A percentile compares a stretch with the other conserved stretches of the same genome.
phyloP scores from a whole-genome alignment of 2,797 vertebrate species.

The Scolopax bukidnonensis region DNA sequence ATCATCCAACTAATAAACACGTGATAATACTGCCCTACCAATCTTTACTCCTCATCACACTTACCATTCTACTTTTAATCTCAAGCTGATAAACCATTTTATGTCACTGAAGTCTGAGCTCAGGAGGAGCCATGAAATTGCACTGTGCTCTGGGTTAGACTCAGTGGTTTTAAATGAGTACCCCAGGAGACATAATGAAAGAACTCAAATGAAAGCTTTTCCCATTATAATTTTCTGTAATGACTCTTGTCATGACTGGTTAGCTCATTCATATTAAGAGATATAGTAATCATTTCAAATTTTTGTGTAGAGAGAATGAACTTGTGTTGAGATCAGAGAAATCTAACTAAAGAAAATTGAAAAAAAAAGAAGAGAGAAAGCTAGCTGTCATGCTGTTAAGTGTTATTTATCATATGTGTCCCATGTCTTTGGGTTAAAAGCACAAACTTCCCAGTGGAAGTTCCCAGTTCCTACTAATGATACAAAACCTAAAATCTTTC shows the following conservation, averaged over 20 bases:
- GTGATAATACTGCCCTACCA: background rate
- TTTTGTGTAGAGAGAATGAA: background rate
- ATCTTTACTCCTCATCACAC: background rate
- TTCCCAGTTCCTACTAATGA: background rate
- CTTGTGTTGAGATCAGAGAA: background rate
- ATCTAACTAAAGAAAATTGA: background rate
- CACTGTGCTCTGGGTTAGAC: background rate
- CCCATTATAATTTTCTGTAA: conserved; percentile 17
- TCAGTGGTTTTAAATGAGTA: conserved; percentile 26
- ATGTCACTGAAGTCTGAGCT: background rate
- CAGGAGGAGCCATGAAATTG: background rate
- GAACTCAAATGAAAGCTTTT: conserved; percentile 9
- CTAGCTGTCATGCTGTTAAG: background rate
- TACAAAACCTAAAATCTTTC: background rate
- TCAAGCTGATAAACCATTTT: background rate
- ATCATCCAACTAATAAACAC: background rate
- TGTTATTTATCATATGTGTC: background rate
- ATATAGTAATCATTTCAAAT: background rate
- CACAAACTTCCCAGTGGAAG: background rate
- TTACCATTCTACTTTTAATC: background rate
- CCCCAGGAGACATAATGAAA: conserved; percentile 13
- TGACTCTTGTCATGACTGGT: background rate
- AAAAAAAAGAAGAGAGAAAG: background rate
- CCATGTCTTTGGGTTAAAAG: background rate
- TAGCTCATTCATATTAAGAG: conserved; percentile 1